These are phyloP conservation scores for Anseranas semipalmata DNA, from an alignment of 2,113 vertebrate species.

Conservation along the genomic window DNA sequence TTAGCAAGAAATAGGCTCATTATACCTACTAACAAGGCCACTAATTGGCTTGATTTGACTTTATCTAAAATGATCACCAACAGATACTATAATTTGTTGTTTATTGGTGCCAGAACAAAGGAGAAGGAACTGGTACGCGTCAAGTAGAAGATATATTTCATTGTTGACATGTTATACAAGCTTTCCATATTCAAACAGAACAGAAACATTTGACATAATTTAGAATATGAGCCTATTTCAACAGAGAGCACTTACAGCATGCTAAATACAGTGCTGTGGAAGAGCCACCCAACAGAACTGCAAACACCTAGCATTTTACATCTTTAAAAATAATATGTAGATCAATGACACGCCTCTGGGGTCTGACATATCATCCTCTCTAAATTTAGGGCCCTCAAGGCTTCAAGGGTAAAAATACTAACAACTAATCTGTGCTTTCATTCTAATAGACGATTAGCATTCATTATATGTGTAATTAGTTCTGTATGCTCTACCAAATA, in stretches of 20 bases:
- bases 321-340: slow-evolving; percentile 66
- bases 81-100: slow-evolving; percentile 68
- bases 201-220: slow-evolving; percentile 76
- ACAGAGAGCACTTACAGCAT: slow-evolving; percentile 80
- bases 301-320: slow-evolving; percentile 73
- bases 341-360: slow-evolving; percentile 73
- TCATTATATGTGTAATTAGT: slow-evolving; percentile 79
- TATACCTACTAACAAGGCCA: slow-evolving; percentile 77
- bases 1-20: slow-evolving; percentile 81
- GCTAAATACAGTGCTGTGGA: slow-evolving; percentile 75
- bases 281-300: slow-evolving; percentile 70
- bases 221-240: slow-evolving; percentile 77
- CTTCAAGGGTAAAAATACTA: slow-evolving; percentile 78
- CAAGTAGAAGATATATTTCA: slow-evolving; percentile 69
- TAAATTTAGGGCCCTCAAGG: slow-evolving; percentile 75
- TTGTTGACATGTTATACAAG: slow-evolving; percentile 71
- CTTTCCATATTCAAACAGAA: slow-evolving; percentile 72
- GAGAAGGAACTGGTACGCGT: slow-evolving; percentile 67
- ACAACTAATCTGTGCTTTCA: slow-evolving; percentile 83
- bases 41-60: slow-evolving; percentile 80
- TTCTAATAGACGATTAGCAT: slow-evolving; percentile 82
- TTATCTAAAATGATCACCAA: slow-evolving; percentile 77
- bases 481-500: slow-evolving; percentile 77
- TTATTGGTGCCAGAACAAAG: slow-evolving; percentile 68
- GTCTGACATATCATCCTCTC: slow-evolving; percentile 66